Percentiles rank a stretch among this genome's conserved stretches.
Conservation (phyloP, 2,113 vertebrate genomes). For the Columba janthina region DNA sequence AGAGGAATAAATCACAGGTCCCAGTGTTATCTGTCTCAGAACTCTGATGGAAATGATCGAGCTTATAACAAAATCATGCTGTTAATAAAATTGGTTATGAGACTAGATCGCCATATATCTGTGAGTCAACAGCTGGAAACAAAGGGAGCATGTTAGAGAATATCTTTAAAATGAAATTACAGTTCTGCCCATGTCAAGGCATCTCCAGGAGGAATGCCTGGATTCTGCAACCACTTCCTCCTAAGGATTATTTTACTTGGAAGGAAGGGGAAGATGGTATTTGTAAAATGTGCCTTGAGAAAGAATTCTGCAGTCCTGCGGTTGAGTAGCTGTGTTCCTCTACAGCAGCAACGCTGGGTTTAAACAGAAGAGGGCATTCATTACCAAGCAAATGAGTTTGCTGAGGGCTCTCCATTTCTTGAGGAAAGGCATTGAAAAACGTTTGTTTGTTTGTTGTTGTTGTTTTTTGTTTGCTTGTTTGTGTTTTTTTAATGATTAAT, state of each 20-base stretch:
- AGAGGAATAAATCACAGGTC: not conserved
- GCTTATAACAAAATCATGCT: not conserved
- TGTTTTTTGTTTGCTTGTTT: too few relatives aligned
- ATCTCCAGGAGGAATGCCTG: not conserved
- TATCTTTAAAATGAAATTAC: conserved; percentile 26
- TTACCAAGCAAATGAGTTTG: conserved; percentile 18
- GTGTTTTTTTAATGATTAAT: conserved; percentile 49
- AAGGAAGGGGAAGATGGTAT: not conserved
- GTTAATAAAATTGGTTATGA: conserved; percentile 15
- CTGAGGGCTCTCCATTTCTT: not conserved
- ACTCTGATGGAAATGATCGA: not conserved
- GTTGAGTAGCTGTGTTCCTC: not conserved
- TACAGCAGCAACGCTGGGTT: conserved; percentile 32
- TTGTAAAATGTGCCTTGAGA: not conserved
- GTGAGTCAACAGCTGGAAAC: conserved; percentile 14
- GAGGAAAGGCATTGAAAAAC: not conserved
- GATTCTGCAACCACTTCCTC: not conserved
- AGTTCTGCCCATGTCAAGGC: not conserved
- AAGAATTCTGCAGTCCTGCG: not conserved
- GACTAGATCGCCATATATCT: not conserved
- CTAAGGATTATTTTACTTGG: not conserved
- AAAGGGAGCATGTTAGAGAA: not conserved
- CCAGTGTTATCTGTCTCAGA: not conserved
- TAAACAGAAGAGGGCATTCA: conserved; percentile 74
- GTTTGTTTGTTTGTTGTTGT: too few relatives aligned